phyloP scores from a whole-genome alignment of 2,888 invertebrate genomes.

The Prosopocoilus inquinatus region DNA sequence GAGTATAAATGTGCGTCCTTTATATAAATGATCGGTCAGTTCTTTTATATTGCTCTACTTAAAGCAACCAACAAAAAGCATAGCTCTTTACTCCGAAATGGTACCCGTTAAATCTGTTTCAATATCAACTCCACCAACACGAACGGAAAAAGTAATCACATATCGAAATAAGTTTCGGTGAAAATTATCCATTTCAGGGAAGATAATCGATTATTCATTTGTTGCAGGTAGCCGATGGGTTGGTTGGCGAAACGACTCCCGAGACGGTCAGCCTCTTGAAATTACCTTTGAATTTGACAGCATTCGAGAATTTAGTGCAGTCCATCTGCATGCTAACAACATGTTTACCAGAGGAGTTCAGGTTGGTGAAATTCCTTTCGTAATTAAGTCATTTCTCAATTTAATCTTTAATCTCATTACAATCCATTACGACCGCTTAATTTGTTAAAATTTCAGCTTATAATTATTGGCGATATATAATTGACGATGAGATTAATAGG shows the following conservation, averaged over 20 bases:
- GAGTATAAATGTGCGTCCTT: slow-evolving; percentile 25
- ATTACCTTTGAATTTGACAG: slow-evolving; percentile 80
- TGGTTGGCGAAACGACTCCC: slow-evolving; percentile 76
- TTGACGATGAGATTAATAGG: not conserved
- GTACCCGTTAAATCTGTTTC: too few species aligned
- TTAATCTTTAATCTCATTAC: not conserved
- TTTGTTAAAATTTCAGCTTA: not conserved
- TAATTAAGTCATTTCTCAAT: slow-evolving; percentile 3
- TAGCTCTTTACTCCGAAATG: too few species aligned
- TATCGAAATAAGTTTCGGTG: too few species aligned
- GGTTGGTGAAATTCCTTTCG: slow-evolving; percentile 51
- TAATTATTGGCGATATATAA: not conserved
- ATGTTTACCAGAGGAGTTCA: slow-evolving; percentile 77
- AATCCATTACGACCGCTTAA: not conserved
- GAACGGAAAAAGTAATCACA: too few species aligned
- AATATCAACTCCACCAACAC: too few species aligned
- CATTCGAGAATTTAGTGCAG: slow-evolving; percentile 69
- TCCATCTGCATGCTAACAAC: slow-evolving; percentile 76
- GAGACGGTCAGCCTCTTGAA: slow-evolving; percentile 61
- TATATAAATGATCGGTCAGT: slow-evolving; percentile 27
- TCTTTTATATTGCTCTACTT: slow-evolving; percentile 26
- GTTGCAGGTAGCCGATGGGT: slow-evolving; percentile 72
- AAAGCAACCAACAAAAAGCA: slow-evolving; percentile 25
- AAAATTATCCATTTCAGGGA: too few species aligned
- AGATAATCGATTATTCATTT: not conserved